phyloP scores from a whole-genome alignment of 1,140 invertebrate genomes.

The Leptinotarsa lineolata region DNA sequence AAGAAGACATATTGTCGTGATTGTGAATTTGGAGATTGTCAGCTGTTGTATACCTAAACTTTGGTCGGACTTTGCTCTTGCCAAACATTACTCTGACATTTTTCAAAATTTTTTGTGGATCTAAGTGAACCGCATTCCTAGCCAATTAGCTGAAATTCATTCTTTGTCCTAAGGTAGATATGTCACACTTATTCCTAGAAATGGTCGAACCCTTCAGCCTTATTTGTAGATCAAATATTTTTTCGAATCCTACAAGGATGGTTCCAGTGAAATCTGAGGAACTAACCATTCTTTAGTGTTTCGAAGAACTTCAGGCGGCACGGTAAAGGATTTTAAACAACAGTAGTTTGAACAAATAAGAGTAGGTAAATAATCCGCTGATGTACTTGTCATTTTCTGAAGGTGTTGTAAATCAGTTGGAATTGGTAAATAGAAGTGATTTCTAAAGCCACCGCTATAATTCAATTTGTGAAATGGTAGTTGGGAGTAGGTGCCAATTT shows the following conservation, averaged over 20 bases:
- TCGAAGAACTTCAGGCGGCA: background rate
- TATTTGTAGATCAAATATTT: background rate
- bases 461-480: no score
- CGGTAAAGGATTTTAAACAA: background rate
- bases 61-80: no score
- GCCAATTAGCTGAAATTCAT: no score
- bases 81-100: no score
- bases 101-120: no score
- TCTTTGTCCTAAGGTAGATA: background rate
- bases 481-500: no score
- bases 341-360: constrained; percentile 6
- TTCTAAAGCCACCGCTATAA: background rate
- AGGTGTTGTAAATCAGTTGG: background rate
- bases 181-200: background rate
- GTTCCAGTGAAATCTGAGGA: background rate
- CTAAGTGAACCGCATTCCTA: no score
- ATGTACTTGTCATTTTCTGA: background rate
- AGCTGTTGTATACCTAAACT: no score
- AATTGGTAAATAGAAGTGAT: background rate
- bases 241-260: background rate
- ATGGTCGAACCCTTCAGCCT: background rate
- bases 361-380: background rate
- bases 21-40: no score
- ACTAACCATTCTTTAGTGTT: background rate
- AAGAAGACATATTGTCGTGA: no score